Base-by-base conservation (phyloP, 1,140 invertebrate genomes). In the Luehdorfia chinensis region DNA sequence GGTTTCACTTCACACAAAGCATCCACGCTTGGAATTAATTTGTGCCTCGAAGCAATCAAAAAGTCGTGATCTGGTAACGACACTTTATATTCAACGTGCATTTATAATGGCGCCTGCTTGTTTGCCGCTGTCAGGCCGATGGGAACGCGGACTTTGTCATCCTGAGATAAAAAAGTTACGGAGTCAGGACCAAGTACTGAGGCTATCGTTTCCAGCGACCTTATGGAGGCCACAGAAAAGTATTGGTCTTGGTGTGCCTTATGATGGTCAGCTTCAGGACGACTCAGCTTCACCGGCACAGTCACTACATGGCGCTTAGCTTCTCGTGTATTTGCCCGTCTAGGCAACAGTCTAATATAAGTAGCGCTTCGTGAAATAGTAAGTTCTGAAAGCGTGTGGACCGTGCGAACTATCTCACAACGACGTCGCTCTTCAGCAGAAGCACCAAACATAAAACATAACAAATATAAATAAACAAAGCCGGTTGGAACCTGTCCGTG, bases 1-100 rank as follows among this genome's bases (percentile, higher is more conserved):
- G 21, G 27, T 45, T 61, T 52, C 28, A 78, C 64, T 8, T 49
- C 32, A 23, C 63, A 61, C 12, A 47, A 62, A 23, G 23, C 68
- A 32, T 55, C 49, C 25, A 52, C 50, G 19, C 31, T 39, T 19
- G 55, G 46, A 13, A 48, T 59, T 13, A 59, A 47, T 53, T 53
- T 50, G 23, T 59, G 50, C 30, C 47, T 18, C 6, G 27, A 2
- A 36, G 55, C 84, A 53, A 85, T 59, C 6, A 84, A 71, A 54
- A 64, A 88, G 55, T 88, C 84, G 66, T 87, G 81, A 61, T 87
- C 78, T 19, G 85, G 77, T 13, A 87, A 59, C 21, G 15, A 44
- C 2, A 87, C 56, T 44, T 55, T 32, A 51, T 87, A 87, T 34
- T 87, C 70, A 15, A 84, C 4, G 19, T 21, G 19, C 49, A 51